Evolutionary conservation across 2,113 vertebrate species (phyloP).

Genomic region (Corythornis madagascariensis): DNA sequence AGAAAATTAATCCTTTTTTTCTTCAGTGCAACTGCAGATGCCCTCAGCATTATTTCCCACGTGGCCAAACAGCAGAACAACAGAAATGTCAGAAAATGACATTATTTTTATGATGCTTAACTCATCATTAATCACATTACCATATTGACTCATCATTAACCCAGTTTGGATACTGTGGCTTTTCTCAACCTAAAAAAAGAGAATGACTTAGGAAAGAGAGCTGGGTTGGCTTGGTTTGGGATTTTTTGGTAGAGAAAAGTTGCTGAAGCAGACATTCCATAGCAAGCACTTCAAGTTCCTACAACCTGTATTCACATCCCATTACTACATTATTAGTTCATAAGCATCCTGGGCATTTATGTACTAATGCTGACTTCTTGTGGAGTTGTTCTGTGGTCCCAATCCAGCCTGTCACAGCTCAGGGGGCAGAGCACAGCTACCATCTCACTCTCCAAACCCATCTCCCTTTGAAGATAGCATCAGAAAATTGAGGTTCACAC

Average conservation of each 20-base stretch:
- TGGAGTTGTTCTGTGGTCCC: neutral
- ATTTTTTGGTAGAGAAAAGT: neutral
- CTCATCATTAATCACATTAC: neutral
- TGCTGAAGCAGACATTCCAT: neutral
- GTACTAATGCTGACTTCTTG: neutral
- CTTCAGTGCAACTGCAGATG: neutral
- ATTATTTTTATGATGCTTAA: neutral
- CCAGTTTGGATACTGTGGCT: neutral
- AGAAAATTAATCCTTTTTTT: neutral
- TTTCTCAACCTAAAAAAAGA: neutral
- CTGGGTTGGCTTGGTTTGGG: neutral
- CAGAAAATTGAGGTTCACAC: neutral
- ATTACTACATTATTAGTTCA: neutral
- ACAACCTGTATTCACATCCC: neutral
- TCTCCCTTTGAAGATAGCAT: slow-evolving; percentile 12
- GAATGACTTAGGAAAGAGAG: neutral
- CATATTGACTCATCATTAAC: neutral
- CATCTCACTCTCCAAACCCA: neutral
- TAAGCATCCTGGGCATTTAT: neutral
- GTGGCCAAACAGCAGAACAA: neutral
- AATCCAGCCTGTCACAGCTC: neutral
- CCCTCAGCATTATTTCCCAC: neutral
- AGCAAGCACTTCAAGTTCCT: neutral
- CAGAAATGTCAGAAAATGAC: neutral
- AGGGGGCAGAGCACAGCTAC: neutral